Percentiles rank a stretch among this genome's conserved stretches.
These are phyloP conservation scores for Ptychochromis oligacanthus DNA, from an alignment of 2,113 vertebrate species.

Conservation along the genomic window DNA sequence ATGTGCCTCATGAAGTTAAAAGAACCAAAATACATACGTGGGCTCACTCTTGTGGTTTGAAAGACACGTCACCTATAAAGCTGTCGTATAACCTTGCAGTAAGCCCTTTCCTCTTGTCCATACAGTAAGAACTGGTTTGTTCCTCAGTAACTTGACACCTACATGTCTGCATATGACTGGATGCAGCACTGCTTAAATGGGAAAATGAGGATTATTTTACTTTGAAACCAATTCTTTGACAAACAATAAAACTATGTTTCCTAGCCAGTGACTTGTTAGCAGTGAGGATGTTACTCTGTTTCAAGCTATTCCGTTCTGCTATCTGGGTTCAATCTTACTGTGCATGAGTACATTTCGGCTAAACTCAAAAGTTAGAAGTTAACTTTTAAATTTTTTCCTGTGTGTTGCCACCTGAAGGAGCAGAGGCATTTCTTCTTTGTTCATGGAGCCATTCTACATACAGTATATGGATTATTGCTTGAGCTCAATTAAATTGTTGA, in stretches of 20 bases:
- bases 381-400: not conserved
- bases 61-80: constrained; percentile 1
- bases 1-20: constrained; percentile 1
- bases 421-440: no score
- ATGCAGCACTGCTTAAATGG: not conserved
- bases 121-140: not conserved
- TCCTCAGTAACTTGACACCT: not conserved
- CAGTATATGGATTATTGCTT: not conserved
- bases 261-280: not conserved
- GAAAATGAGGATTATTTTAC: no score
- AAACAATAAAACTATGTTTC: not conserved
- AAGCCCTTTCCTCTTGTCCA: not conserved
- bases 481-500: not conserved
- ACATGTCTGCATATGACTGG: not conserved
- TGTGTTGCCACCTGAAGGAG: not conserved
- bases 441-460: no score
- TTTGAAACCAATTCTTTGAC: not conserved
- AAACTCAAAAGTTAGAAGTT: not conserved
- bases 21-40: not conserved
- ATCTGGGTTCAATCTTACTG: no score
- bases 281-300: no score
- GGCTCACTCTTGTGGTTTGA: constrained; percentile 17
- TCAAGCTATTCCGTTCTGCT: no score
- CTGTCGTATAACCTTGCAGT: not conserved
- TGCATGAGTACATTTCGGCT: not conserved